These are phyloP conservation scores for Empidonax traillii DNA, from an alignment of 2,113 vertebrate species.

Conservation along the genomic window DNA sequence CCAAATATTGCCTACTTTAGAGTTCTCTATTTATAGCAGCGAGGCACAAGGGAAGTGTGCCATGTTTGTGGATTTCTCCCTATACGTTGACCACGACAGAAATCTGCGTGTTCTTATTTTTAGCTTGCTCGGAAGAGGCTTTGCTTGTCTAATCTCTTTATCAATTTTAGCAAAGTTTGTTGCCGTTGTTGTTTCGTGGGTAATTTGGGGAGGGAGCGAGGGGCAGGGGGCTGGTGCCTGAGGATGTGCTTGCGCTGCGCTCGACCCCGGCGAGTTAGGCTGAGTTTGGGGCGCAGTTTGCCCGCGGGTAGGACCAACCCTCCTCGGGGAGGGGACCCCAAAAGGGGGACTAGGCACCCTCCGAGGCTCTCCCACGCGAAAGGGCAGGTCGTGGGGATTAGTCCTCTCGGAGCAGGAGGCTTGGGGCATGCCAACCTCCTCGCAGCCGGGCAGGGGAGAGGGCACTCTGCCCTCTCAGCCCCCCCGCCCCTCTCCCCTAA, in stretches of 20 bases:
- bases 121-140: slow-evolving; percentile 58
- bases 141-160: slow-evolving; percentile 41
- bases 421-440: background rate
- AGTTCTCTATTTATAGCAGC: slow-evolving; percentile 52
- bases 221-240: background rate
- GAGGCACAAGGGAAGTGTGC: slow-evolving; percentile 32
- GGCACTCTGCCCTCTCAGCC: background rate
- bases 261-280: background rate
- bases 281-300: slow-evolving; percentile 10
- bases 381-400: background rate
- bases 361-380: background rate
- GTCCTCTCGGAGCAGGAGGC: background rate
- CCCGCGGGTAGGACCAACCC: background rate
- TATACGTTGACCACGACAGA: background rate
- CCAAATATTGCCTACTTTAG: background rate
- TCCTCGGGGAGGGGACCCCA: background rate
- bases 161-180: slow-evolving; percentile 51
- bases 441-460: background rate
- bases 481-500: background rate
- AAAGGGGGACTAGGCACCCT: background rate
- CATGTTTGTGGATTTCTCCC: slow-evolving; percentile 42
- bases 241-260: background rate
- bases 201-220: background rate
- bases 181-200: background rate
- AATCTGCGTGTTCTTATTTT: slow-evolving; percentile 49